A percentile compares a stretch with the other conserved stretches of the same genome.
Conservation (phyloP, 2,113 vertebrate species). For the Sphaerodactylus townsendi region DNA sequence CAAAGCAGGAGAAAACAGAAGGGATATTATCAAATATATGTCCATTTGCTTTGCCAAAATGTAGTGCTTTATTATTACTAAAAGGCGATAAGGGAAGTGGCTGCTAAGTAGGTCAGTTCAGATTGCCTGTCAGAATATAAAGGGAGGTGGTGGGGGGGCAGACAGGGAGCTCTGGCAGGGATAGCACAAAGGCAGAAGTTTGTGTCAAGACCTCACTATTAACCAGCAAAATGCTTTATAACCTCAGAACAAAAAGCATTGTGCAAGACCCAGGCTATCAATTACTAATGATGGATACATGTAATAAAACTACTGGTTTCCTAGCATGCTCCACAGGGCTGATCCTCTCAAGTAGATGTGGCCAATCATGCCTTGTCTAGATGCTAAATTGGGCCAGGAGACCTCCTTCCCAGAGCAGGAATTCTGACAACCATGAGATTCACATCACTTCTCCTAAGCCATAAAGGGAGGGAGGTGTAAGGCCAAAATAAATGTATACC, state of each 20-base stretch:
- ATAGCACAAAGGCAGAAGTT: slow-evolving; percentile 10
- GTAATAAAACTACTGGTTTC: background rate
- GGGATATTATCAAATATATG: slow-evolving; percentile 21
- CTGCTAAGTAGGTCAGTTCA: slow-evolving; percentile 27
- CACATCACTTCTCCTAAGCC: background rate
- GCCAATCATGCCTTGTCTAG: background rate
- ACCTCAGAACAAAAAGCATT: background rate
- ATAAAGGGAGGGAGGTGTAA: background rate
- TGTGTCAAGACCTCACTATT: background rate
- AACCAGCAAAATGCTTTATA: background rate
- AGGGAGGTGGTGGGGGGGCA: background rate
- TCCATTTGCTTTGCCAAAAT: slow-evolving; percentile 12
- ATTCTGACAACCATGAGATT: background rate
- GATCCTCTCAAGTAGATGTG: background rate
- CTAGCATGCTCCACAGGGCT: background rate
- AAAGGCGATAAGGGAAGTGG: slow-evolving; percentile 14
- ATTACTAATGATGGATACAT: background rate
- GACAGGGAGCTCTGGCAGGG: background rate
- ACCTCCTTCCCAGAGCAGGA: background rate
- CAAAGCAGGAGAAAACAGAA: slow-evolving; percentile 12
- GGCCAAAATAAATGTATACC: background rate
- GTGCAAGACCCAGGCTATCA: background rate
- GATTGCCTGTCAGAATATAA: slow-evolving; percentile 2
- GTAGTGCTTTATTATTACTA: slow-evolving; percentile 23
- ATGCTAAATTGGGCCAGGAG: background rate